Evolutionary conservation across 2,888 invertebrate species (phyloP), one percentile per base, ranked within the genome.

Genomic region (Leucophenga montana): DNA sequence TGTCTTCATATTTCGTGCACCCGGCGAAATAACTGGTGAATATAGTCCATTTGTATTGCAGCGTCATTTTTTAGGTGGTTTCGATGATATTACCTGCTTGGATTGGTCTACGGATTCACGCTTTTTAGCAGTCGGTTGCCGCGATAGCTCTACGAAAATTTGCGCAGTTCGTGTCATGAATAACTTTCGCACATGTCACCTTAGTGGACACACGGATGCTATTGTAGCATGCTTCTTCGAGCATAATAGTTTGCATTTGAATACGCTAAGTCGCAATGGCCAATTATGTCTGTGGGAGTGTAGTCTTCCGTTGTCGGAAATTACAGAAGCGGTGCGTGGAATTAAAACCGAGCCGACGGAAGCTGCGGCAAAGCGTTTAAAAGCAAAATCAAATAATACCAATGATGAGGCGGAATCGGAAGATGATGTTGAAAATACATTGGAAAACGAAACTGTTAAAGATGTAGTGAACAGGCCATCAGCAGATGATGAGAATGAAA

Each of bases 41-140:
- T 97, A 93, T 86, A 96, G 96, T 87, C 95, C 97, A 0, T 98
- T 99, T 87, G 90, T 94, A 13, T 92, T 98, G 91, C 94, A 95
- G 83, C 90, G 94, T 69, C 94, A 95, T 0, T 97, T 95, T 87
- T 92, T 94, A 80, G 95, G 95, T 61, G 92, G 96, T 0, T 92
- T 92, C 71, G 97, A 97, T 86, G 94, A 95, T 72, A 94, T 95
- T 0, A 94, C 95, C 0, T 95, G 94, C 85, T 85, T 99, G 3
- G 95, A 96, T 86, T 99, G 99, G 99, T 95, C 97, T 0, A 90
- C 91, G 20, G 98, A 99, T 89, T 98, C 98, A 0, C 94, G 92
- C 84, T 90, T 97, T 48, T 88, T 99, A 11, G 95, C 95, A n/a
- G 93, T 95, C 9, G 98, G 98, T 0, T 94, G 96, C 0, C 95